Base-by-base conservation (phyloP, 2,113 vertebrate species). In the Recurvirostra avosetta region DNA sequence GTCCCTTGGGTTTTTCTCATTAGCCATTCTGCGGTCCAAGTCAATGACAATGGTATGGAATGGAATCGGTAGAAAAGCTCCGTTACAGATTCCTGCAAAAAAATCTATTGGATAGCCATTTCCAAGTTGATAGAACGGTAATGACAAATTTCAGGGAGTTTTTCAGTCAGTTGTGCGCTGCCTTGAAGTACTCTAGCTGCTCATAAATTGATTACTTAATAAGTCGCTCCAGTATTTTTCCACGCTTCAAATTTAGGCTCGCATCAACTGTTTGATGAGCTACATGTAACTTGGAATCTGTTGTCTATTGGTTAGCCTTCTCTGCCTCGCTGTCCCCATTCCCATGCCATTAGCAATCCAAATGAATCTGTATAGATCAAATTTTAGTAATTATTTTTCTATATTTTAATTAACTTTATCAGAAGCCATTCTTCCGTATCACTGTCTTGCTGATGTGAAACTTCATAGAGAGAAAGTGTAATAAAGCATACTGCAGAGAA, bases 331-430 rank as follows among this genome's bases (percentile, higher is more conserved):
- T 49, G 10, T 15, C 20, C 27, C 61, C 4, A 6, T 59, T 67
- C 61, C 66, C 47, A 1, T 70, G 47, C 62, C 47, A 30, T 88
- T 63, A 78, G 47, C 78, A 79, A 43, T 78, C 56, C 88, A 79
- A 67, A 34, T 55, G 26, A 81, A 78, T 32, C 50, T 71, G 9
- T 56, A 4, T 3, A 70, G 36, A 66, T 88, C 78, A 76, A 78
- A 56, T 85, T 93, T 36, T 81, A 77, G 41, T 88, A 85, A 95
- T 92, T 82, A 83, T 47, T 86, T 91, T 85, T 38, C 77, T 88
- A 0, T 78, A 29, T 73, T 88, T 92, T 82, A 94, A 95, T 91
- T 92, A 90, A 65, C 50, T 90, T 94, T 53, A 72, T 79, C 52
- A 84, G 61, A 63, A 95, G 70, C 41, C 0, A 0, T 76, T 91